Conservation (phyloP, 2,797 vertebrate species). For the Varecia variegata region DNA sequence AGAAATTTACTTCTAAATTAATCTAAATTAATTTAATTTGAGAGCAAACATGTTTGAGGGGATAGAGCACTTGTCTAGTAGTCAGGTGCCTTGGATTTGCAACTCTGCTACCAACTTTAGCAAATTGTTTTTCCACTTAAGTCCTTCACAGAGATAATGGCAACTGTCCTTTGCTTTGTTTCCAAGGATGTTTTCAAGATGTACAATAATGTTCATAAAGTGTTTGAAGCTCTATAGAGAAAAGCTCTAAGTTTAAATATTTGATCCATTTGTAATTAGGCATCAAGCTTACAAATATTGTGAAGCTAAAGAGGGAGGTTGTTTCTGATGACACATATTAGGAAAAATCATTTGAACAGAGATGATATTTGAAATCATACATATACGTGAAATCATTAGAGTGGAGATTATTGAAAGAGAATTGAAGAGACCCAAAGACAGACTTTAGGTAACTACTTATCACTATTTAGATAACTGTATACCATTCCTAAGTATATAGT, state of each 20-base stretch:
- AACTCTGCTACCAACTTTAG: not conserved
- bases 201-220: not conserved
- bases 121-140: constrained; percentile 20
- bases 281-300: not conserved
- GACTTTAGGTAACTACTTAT: not conserved
- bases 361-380: constrained; percentile 1
- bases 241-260: constrained; percentile 29
- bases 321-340: not conserved
- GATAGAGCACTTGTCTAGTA: not conserved
- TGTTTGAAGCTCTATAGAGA: not conserved
- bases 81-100: not conserved
- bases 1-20: constrained; percentile 33
- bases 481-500: not conserved
- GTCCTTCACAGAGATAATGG: not conserved
- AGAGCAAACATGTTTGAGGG: not conserved
- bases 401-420: not conserved
- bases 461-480: too few species aligned
- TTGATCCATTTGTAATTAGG: not conserved
- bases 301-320: not conserved
- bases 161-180: not conserved
- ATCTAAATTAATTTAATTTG: constrained; percentile 46
- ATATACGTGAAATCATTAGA: not conserved
- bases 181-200: constrained; percentile 7
- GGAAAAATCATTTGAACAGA: not conserved
- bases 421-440: not conserved